A percentile compares a stretch with the other conserved stretches of the same genome.
Evolutionary conservation across 2,888 invertebrate species (phyloP).

Genomic region (Petrophora chlorosata): DNA sequence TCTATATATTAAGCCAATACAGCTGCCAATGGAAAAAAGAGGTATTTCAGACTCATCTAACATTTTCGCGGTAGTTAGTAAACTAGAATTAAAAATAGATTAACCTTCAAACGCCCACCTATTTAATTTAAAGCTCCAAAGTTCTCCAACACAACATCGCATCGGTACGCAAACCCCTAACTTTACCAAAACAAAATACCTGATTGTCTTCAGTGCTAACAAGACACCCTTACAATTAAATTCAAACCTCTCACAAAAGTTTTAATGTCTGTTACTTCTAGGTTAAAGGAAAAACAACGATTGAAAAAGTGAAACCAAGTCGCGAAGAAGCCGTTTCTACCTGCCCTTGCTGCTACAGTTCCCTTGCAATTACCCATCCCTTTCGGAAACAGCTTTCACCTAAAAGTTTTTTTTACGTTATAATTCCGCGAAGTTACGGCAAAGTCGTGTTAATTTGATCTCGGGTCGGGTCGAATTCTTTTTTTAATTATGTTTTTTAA

Average conservation of each 20-base stretch:
- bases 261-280: slow-evolving; percentile 73
- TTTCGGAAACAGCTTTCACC: slow-evolving; percentile 41
- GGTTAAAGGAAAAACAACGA: slow-evolving; percentile 46
- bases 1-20: too few species aligned
- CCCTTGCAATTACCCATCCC: slow-evolving; percentile 41
- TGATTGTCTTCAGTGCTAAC: slow-evolving; percentile 58
- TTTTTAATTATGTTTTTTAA: slow-evolving; percentile 35
- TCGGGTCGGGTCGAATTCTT: slow-evolving; percentile 38
- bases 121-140: too few species aligned
- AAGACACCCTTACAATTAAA: slow-evolving; percentile 73
- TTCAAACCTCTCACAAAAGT: slow-evolving; percentile 66
- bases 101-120: too few species aligned
- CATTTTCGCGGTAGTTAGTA: too few species aligned
- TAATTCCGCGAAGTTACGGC: slow-evolving; percentile 45
- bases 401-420: slow-evolving; percentile 39
- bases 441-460: slow-evolving; percentile 47
- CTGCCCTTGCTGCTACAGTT: slow-evolving; percentile 33
- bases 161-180: slow-evolving; percentile 31
- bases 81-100: too few species aligned
- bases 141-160: too few species aligned
- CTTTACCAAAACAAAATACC: slow-evolving; percentile 27
- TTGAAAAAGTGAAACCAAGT: slow-evolving; percentile 57
- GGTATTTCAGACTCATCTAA: too few species aligned
- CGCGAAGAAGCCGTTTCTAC: slow-evolving; percentile 40
- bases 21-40: too few species aligned